Conservation (phyloP, 2,888 invertebrate genomes). For the Drosophila fulvimacula region DNA sequence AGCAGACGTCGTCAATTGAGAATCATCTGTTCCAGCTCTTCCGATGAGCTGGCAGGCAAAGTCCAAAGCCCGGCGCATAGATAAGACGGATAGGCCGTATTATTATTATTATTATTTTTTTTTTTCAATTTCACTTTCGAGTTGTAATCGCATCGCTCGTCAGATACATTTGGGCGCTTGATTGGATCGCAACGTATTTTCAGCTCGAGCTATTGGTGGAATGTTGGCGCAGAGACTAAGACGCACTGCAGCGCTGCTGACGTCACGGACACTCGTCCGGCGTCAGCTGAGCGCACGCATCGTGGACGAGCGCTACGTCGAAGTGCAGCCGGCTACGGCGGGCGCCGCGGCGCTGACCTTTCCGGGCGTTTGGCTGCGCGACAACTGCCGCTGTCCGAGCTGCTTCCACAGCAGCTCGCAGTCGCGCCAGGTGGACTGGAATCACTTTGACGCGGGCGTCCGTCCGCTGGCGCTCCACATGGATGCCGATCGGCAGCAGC, state of each 20-base stretch:
- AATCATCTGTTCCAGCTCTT: constrained; percentile 6
- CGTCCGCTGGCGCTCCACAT: constrained; percentile 83
- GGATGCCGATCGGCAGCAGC: constrained; percentile 56
- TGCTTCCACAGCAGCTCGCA: constrained; percentile 88
- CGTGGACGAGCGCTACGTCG: constrained; percentile 66
- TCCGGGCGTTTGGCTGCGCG: constrained; percentile 90
- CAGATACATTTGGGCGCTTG: constrained; percentile 26
- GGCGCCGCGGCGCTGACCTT: constrained; percentile 84
- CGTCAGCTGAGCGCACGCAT: constrained; percentile 65
- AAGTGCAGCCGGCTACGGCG: constrained; percentile 49
- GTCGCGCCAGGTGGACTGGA: constrained; percentile 88
- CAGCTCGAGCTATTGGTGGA: background rate
- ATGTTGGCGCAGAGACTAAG: constrained; percentile 49
- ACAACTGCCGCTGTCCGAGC: constrained; percentile 89
- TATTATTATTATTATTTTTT: background rate
- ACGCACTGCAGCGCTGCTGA: constrained; percentile 6
- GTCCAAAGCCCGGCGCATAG: constrained; percentile 48
- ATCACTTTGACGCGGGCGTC: constrained; percentile 86
- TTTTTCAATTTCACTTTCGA: constrained; percentile 27
- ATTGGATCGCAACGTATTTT: constrained; percentile 8
- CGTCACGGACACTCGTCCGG: background rate
- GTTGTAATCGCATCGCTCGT: background rate
- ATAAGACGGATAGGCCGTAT: constrained; percentile 32
- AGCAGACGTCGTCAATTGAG: background rate
- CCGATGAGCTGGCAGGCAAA: constrained; percentile 65